Evolutionary conservation across 2,113 vertebrate species (phyloP).

Genomic region (Haemorhous mexicanus): DNA sequence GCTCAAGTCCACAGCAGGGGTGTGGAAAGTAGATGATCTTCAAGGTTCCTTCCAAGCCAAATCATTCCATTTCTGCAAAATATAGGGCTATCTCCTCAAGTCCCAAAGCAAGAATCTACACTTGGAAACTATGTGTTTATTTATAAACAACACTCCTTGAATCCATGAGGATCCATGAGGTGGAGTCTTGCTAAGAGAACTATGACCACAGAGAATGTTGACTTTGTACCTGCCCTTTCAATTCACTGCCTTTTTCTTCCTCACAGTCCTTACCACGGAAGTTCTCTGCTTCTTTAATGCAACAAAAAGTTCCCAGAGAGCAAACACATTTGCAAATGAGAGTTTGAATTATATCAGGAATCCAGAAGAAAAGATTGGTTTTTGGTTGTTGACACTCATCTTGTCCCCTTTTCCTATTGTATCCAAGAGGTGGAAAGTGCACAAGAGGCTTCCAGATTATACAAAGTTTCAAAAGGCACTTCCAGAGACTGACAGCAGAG

Average conservation of each 20-base stretch:
- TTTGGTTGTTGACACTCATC: not conserved
- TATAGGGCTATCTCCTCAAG: not conserved
- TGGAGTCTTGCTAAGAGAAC: not conserved
- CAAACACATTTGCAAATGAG: rapidly evolving
- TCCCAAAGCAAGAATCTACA: not conserved
- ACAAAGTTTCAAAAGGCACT: not conserved
- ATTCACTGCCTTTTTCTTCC: not conserved
- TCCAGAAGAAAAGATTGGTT: not conserved
- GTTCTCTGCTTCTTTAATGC: not conserved
- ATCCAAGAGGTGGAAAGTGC: not conserved
- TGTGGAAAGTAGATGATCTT: not conserved
- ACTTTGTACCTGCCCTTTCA: not conserved
- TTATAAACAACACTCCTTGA: not conserved
- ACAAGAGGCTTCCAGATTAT: not conserved
- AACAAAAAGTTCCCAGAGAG: not conserved
- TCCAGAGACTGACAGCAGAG: not conserved
- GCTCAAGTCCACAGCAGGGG: not conserved
- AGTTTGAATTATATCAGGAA: not conserved
- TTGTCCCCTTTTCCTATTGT: not conserved
- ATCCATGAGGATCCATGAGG: too few relatives aligned
- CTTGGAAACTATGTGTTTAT: not conserved
- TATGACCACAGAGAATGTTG: not conserved
- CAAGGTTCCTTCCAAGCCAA: not conserved
- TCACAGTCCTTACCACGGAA: not conserved
- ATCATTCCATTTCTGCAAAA: not conserved